Conservation (phyloP, 2,113 vertebrate species). For the Colossoma macropomum region DNA sequence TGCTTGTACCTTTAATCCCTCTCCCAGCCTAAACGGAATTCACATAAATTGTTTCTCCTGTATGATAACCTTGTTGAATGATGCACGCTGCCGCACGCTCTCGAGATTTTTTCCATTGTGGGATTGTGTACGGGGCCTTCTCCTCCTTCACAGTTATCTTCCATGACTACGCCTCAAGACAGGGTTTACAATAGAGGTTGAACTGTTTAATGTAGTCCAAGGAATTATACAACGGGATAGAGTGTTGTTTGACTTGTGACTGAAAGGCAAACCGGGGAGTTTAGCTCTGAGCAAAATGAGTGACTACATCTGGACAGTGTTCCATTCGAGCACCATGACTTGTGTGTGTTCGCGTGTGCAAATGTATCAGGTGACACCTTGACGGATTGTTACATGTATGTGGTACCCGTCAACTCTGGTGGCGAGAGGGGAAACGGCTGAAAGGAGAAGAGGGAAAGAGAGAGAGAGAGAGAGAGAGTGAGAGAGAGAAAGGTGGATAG, state of each 20-base stretch:
- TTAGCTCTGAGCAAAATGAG: constrained; percentile 75
- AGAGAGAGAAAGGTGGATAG: not conserved
- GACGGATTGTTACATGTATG: constrained; percentile 15
- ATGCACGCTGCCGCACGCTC: not conserved
- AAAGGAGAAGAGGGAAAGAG: not conserved
- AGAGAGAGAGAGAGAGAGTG: not conserved
- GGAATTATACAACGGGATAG: constrained; percentile 46
- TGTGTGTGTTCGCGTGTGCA: constrained; percentile 32
- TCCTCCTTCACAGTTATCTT: constrained; percentile 24
- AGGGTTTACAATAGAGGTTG: constrained; percentile 55
- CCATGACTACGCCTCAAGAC: constrained; percentile 47
- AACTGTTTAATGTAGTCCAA: constrained; percentile 57
- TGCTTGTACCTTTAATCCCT: not conserved
- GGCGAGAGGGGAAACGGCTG: not conserved
- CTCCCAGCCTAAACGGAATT: constrained; percentile 22
- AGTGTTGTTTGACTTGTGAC: constrained; percentile 58
- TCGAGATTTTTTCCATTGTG: constrained; percentile 41
- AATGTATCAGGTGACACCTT: constrained; percentile 16
- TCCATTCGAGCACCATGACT: constrained; percentile 61
- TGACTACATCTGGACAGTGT: constrained; percentile 70
- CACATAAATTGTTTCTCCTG: constrained; percentile 28
- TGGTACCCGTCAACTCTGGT: constrained; percentile 28
- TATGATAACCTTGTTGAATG: constrained; percentile 25
- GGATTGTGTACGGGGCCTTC: constrained; percentile 7
- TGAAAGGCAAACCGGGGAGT: constrained; percentile 39